Evolutionary conservation across 2,113 vertebrate genomes (phyloP).

Genomic region (Poeciliopsis prolifica): DNA sequence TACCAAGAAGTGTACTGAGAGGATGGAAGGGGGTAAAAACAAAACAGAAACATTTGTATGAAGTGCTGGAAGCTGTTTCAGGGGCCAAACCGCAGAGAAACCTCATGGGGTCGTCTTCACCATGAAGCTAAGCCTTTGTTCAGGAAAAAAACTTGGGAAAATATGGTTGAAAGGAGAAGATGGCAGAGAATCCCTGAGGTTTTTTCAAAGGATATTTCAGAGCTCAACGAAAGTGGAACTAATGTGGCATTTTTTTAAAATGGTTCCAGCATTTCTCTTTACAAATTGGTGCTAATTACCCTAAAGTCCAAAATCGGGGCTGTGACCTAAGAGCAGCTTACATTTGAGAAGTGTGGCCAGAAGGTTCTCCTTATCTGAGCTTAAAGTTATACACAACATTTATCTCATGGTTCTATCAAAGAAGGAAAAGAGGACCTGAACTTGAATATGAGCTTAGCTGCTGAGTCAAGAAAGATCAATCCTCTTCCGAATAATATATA

Average conservation of each 20-base stretch:
- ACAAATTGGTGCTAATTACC: constrained; percentile 84
- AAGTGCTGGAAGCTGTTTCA: constrained; percentile 66
- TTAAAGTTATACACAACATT: not conserved
- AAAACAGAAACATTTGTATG: constrained; percentile 73
- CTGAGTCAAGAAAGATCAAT: too few relatives aligned
- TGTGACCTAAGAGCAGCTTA: constrained; percentile 40
- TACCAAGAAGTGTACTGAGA: constrained; percentile 43
- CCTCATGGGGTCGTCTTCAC: constrained; percentile 55
- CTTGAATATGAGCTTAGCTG: too few relatives aligned
- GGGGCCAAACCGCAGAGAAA: constrained; percentile 45
- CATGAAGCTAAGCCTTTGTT: constrained; percentile 63
- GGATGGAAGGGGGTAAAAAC: constrained; percentile 34
- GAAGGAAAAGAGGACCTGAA: too few relatives aligned
- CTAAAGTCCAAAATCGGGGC: constrained; percentile 49
- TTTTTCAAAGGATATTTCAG: constrained; percentile 71
- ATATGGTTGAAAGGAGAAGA: constrained; percentile 57
- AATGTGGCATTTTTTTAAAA: constrained; percentile 75
- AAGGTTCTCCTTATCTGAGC: not conserved
- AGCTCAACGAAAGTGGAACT: constrained; percentile 74
- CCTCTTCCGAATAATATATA: too few relatives aligned
- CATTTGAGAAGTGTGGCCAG: not conserved
- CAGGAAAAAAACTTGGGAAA: constrained; percentile 40
- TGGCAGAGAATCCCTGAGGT: constrained; percentile 62
- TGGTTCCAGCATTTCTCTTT: constrained; percentile 66
- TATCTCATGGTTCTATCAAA: not conserved